Base-by-base conservation (phyloP, 2,888 invertebrate species). In the Drosophila subsilvestris region DNA sequence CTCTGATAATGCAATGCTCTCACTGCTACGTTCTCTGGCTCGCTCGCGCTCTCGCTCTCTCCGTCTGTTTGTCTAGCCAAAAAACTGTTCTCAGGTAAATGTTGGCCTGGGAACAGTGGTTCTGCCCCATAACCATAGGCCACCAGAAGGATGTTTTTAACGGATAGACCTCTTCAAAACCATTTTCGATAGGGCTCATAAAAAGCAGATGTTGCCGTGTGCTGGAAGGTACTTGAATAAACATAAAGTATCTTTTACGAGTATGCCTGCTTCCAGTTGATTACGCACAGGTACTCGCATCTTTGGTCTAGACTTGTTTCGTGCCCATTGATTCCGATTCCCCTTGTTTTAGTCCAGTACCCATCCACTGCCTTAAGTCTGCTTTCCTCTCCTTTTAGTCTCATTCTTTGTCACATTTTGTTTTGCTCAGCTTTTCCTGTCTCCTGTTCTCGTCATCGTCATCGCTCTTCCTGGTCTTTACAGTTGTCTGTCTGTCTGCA, bases 341-440 rank as follows among this genome's bases (percentile, higher is more conserved):
- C 37, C 6, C 37, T 37, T 6, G 14, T 37, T 14, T n/a, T 6
- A 37, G 7, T n/a, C 37, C 37, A 0, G 14, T 37, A 7, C 14
- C n/a, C n/a, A 6, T 5, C 2, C 37, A n/a, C 7, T 37, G 8
- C 18, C 18, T n/a, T 1, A 29, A n/a, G 29, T 58, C 32, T 49
- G 9, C 18, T 42, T 20, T 22, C 20, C 27, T 22, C 20, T 50
- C 32, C n/a, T 8, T 32, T 50, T 59, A 25, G 60, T 25, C 47
- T 63, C 57, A 55, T 62, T 63, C 51, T 58, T 69, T 66, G 54
- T 74, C 54, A 49, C 63, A 70, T 68, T 78, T 78, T 81, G 76
- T 82, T 85, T 74, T 86, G 86, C 77, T 88, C 71, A 85, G 86
- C 67, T 77, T 79, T 86, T 76, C 76, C 37, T 37, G 37, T 37